A percentile compares a stretch with the other conserved stretches of the same genome.
These are phyloP conservation scores for Lasioglossum marginatum DNA, from an alignment of 2,888 invertebrate species.

Conservation along the genomic window DNA sequence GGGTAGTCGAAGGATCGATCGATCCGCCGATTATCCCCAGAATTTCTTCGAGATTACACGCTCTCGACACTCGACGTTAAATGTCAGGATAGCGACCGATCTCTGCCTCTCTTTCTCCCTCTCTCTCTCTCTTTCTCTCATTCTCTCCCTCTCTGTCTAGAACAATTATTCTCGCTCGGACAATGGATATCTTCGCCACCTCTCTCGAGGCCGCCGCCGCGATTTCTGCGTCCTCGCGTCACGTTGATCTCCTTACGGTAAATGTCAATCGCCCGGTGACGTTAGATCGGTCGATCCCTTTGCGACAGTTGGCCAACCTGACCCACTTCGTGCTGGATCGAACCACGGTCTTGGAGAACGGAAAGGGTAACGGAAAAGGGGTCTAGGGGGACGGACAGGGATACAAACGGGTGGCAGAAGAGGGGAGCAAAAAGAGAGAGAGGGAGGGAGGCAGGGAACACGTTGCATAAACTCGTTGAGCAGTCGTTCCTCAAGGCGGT, in stretches of 20 bases:
- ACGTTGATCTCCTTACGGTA: constrained; percentile 54
- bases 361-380: constrained; percentile 28
- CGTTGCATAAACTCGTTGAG: constrained; percentile 72
- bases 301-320: constrained; percentile 72
- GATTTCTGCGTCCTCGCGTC: constrained; percentile 6
- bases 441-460: constrained; percentile 47
- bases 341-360: constrained; percentile 30
- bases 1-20: constrained; percentile 16
- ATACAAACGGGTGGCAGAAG: not conserved
- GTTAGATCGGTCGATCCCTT: constrained; percentile 66
- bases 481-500: constrained; percentile 75
- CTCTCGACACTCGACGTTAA: constrained; percentile 28
- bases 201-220: not conserved
- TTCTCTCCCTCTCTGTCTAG: not conserved
- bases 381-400: constrained; percentile 1
- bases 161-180: constrained; percentile 42
- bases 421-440: not conserved
- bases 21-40: constrained; percentile 10
- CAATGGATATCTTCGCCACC: constrained; percentile 52
- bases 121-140: not conserved
- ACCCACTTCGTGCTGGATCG: constrained; percentile 70
- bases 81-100: constrained; percentile 42
- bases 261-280: constrained; percentile 70
- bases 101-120: not conserved
- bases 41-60: constrained; percentile 29